These are phyloP conservation scores for Aspidiotus rigidus DNA, from an alignment of 2,888 invertebrate genomes.

Conservation along the genomic window DNA sequence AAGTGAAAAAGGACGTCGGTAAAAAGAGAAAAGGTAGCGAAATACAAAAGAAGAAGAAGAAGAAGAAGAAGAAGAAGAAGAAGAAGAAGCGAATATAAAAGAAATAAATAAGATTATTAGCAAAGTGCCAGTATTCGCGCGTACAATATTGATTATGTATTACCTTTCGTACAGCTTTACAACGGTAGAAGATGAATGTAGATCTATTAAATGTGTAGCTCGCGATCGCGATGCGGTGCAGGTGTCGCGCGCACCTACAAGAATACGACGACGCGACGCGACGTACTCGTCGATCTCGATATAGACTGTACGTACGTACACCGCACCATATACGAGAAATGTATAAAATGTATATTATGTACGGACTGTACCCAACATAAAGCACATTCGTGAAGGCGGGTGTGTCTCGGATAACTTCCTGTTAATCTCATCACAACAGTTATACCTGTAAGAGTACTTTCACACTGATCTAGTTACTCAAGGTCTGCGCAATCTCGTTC, in stretches of 20 bases:
- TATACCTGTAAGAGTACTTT: slow-evolving; percentile 28
- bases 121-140: neutral
- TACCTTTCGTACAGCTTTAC: neutral
- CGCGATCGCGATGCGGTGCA: neutral
- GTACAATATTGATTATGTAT: neutral
- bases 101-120: neutral
- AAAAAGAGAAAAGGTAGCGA: no score
- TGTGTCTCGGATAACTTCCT: slow-evolving; percentile 28
- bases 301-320: no score
- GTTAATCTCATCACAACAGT: slow-evolving; percentile 32
- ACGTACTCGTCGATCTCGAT: no score
- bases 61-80: neutral
- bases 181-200: neutral
- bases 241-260: neutral
- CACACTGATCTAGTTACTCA: slow-evolving; percentile 34
- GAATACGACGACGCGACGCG: no score
- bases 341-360: no score
- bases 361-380: neutral
- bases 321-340: no score
- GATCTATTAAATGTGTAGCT: neutral
- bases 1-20: no score
- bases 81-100: neutral
- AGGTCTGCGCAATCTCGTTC: slow-evolving; percentile 31
- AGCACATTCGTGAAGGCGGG: slow-evolving; percentile 7
- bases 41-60: no score